phyloP scores from a whole-genome alignment of 1,140 invertebrate genomes.

The Drosophila bipectinata region DNA sequence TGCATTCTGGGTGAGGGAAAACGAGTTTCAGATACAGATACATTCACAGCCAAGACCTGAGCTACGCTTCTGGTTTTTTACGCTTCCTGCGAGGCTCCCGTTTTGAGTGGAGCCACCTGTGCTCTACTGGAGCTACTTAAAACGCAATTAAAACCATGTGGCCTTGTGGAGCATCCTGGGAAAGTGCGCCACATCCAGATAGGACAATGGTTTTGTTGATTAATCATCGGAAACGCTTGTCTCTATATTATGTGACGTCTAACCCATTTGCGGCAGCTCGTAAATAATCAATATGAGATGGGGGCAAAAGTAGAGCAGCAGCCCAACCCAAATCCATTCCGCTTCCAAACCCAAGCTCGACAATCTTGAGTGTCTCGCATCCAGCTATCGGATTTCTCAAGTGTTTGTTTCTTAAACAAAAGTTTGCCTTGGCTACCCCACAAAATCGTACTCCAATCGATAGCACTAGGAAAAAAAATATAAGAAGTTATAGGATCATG shows the following conservation, averaged over 20 bases:
- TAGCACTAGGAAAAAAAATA: background rate
- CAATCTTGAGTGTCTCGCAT: constrained; percentile 63
- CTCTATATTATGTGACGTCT: constrained; percentile 72
- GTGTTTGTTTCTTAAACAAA: constrained; percentile 51
- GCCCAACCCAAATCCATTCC: constrained; percentile 8
- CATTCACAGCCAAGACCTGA: background rate
- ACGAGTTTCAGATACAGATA: constrained; percentile 34
- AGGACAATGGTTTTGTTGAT: constrained; percentile 54
- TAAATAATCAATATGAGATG: constrained; percentile 60
- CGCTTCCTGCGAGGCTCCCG: constrained; percentile 32
- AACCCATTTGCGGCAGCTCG: constrained; percentile 78
- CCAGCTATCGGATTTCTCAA: constrained; percentile 78
- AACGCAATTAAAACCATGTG: constrained; percentile 74
- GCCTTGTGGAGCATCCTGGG: constrained; percentile 44
- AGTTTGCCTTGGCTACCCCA: constrained; percentile 44
- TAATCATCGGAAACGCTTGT: constrained; percentile 73
- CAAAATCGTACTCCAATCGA: constrained; percentile 1
- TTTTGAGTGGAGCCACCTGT: constrained; percentile 56
- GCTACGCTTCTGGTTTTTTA: background rate
- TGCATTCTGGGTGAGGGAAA: constrained; percentile 28
- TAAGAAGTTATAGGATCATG: too few relatives aligned
- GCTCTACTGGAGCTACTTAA: constrained; percentile 57
- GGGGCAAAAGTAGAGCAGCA: constrained; percentile 40
- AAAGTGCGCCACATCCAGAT: constrained; percentile 54
- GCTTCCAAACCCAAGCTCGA: constrained; percentile 64